Evolutionary conservation across 1,140 invertebrate genomes (phyloP), one percentile per base, ranked within the genome.

Genomic region (Nephila pilipes): DNA sequence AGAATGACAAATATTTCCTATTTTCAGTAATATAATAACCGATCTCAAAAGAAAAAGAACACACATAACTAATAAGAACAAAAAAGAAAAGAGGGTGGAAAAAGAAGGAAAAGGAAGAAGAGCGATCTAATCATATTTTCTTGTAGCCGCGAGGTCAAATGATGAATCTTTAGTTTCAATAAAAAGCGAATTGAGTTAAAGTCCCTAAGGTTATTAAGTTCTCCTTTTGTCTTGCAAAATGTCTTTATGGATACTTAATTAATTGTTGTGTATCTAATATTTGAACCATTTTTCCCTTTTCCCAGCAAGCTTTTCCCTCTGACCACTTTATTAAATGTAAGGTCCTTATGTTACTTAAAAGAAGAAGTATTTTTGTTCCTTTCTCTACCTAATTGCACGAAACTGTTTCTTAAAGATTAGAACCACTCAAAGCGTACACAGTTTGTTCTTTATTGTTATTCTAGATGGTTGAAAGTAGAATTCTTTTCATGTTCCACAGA

Each of bases 331-430:
- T 75, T 36, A 75, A 75, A 75, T 36, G 69, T 20, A 36, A 75
- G 69, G 69, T 32, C 69, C 69, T 75, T 18, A 75, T 75, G 69
- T 75, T 75, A 75, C 69, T 36, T 75, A 75, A 75, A 29, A 75
- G 16, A 25, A 69, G 29, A 25, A 75, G 22, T 18, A 36, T 75
- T 75, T 75, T 32, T 75, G 25, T 32, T 75, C 29, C 69, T 75
- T 18, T 25, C 29, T 46, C 10, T 14, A 3, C 65, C 65, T 75
- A 75, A 75, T 75, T 75, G 29, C 16, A 36, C 65, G 65, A 29
- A 75, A 75, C 12, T 75, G 69, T 75, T 75, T 36, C 16, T 5
- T 18, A 75, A 75, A 75, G 69, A 32, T 75, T 36, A 32, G 65
- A 32, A 75, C 65, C 65, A 29, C 65, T 32, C 65, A 32, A 29